Percentiles rank a stretch among this genome's conserved stretches.
These are phyloP conservation scores for Hypocryptadius cinnamomeus DNA, from an alignment of 2,113 vertebrate species.

Conservation along the genomic window DNA sequence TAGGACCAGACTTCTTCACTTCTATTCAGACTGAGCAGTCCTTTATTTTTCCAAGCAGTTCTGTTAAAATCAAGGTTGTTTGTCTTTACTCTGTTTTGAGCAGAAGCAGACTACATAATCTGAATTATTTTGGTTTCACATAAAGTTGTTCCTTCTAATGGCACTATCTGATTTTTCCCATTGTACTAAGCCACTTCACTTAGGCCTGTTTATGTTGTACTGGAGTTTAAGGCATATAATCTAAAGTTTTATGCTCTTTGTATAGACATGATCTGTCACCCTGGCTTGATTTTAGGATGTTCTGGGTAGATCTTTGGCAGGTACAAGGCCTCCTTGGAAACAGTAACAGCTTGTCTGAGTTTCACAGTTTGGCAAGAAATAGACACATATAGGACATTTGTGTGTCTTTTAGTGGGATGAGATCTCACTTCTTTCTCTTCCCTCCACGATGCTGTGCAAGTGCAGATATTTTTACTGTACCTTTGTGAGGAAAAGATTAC, in stretches of 20 bases:
- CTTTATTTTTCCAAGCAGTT: not conserved
- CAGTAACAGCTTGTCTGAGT: not conserved
- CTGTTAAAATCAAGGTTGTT: not conserved
- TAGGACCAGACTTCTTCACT: not conserved
- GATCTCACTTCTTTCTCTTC: not conserved
- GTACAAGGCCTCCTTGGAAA: not conserved
- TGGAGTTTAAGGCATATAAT: not conserved
- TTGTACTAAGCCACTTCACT: not conserved
- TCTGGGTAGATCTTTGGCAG: not conserved
- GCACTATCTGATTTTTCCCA: not conserved
- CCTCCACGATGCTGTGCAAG: not conserved
- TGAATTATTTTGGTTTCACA: not conserved
- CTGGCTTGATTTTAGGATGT: not conserved
- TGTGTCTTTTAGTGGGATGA: not conserved
- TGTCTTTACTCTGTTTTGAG: not conserved
- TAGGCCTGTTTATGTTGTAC: not conserved
- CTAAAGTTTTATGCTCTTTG: not conserved
- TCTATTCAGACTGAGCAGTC: not conserved
- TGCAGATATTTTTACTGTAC: not conserved
- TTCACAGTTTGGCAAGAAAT: not conserved
- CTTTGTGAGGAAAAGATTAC: not conserved
- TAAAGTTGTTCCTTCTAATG: not conserved
- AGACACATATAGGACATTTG: not conserved
- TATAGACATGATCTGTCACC: not conserved
- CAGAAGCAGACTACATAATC: not conserved